A percentile compares a stretch with the other conserved stretches of the same genome.
phyloP scores from a whole-genome alignment of 2,113 vertebrate genomes.

The Irena cyanogastra region DNA sequence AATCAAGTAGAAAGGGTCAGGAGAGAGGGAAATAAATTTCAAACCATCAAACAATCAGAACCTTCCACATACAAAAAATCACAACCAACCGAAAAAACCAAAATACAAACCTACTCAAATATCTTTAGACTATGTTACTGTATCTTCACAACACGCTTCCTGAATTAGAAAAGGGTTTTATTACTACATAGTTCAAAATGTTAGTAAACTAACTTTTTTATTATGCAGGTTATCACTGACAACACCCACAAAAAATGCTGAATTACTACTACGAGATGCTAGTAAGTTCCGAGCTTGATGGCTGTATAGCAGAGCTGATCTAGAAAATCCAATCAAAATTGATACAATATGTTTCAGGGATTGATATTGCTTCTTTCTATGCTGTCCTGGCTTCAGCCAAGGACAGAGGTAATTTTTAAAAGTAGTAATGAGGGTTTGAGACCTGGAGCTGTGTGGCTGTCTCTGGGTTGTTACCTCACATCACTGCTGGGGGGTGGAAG shows the following conservation, averaged over 20 bases:
- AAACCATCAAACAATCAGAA: background rate
- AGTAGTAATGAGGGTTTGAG: too few species aligned
- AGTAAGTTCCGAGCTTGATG: background rate
- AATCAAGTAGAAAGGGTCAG: background rate
- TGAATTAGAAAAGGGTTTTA: background rate
- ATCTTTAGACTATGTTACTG: background rate
- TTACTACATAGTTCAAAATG: background rate
- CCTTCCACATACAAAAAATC: accelerated
- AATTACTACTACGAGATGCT: background rate
- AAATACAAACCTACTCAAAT: background rate
- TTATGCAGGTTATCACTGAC: background rate
- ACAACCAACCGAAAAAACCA: background rate
- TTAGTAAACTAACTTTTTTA: background rate
- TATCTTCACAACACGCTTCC: background rate
- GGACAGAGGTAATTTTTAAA: background rate
- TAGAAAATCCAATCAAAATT: background rate
- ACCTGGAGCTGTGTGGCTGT: too few species aligned
- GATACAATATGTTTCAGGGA: background rate
- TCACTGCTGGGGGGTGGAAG: too few species aligned
- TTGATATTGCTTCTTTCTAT: background rate
- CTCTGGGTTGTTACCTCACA: background rate
- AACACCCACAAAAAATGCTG: background rate
- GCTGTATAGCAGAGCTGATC: background rate
- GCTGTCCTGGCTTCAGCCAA: background rate
- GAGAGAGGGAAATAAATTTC: background rate